Evolutionary conservation across 2,113 vertebrate genomes (phyloP).

Genomic region (Xiphophorus hellerii): DNA sequence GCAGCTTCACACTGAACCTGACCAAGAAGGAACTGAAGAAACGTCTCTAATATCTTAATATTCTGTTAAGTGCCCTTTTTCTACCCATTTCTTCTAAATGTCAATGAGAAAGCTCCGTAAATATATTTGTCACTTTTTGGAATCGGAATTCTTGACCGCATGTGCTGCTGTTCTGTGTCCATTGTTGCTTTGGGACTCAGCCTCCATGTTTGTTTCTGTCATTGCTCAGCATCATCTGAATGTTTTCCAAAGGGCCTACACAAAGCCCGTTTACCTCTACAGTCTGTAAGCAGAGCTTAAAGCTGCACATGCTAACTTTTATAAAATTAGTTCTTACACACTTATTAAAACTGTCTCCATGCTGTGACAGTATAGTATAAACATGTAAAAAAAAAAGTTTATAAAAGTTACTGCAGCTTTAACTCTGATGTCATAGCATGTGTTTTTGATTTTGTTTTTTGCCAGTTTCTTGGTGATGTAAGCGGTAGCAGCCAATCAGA

Average conservation of each 20-base stretch:
- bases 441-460: no score
- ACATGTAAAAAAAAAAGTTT: no score
- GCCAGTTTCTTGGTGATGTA: no score
- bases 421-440: no score
- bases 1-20: not conserved
- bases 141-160: constrained; percentile 69
- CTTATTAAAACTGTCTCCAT: no score
- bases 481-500: not conserved
- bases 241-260: not conserved
- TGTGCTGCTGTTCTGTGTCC: not conserved
- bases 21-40: not conserved
- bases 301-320: no score
- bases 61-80: constrained; percentile 27
- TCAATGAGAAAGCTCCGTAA: not conserved
- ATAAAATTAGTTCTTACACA: no score
- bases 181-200: constrained; percentile 10
- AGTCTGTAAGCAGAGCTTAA: no score
- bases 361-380: no score
- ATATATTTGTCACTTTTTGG: constrained; percentile 53
- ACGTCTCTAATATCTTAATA: constrained; percentile 2
- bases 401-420: no score
- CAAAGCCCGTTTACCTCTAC: no score
- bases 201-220: constrained; percentile 13
- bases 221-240: not conserved
- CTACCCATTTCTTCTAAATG: not conserved